phyloP scores from a whole-genome alignment of 53 echinoderm and acorn worm genomes.

The Henricia sp. region DNA sequence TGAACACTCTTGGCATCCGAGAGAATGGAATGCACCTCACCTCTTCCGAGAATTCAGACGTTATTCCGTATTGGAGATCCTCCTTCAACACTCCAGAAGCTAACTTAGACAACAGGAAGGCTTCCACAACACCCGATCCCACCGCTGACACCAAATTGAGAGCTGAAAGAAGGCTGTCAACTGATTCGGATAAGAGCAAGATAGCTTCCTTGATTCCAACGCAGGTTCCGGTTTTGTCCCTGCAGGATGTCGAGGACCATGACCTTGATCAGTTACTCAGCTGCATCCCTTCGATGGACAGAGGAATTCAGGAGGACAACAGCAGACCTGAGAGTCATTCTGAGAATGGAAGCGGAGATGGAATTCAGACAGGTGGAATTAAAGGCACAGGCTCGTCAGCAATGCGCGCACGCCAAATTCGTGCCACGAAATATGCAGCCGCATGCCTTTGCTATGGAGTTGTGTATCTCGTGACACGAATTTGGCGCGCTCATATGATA shows the following conservation, averaged over 20 bases:
- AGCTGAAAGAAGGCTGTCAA: slow-evolving; percentile 21
- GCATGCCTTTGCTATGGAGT: too few relatives aligned
- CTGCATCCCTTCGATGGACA: slow-evolving; percentile 62
- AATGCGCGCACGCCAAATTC: too few relatives aligned
- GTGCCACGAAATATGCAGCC: too few relatives aligned
- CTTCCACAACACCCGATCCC: slow-evolving; percentile 2
- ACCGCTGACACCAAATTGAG: slow-evolving; percentile 54
- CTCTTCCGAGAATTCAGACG: not conserved
- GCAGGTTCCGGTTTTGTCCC: slow-evolving; percentile 70
- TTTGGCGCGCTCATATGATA: too few relatives aligned
- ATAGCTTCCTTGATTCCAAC: slow-evolving; percentile 71
- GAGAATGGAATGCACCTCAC: slow-evolving; percentile 11
- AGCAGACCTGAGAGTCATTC: slow-evolving; percentile 10
- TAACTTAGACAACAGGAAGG: slow-evolving; percentile 30
- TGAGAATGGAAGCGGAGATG: slow-evolving; percentile 67
- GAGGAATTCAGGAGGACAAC: slow-evolving; percentile 2
- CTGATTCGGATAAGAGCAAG: slow-evolving; percentile 36
- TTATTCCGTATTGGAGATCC: not conserved
- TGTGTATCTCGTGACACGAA: too few relatives aligned
- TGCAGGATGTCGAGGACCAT: slow-evolving; percentile 82
- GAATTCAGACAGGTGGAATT: slow-evolving; percentile 55
- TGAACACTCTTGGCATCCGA: slow-evolving; percentile 27
- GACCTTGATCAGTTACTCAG: slow-evolving; percentile 88
- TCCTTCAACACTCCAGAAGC: not conserved
- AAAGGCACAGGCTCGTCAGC: too few relatives aligned